phyloP scores from a whole-genome alignment of 2,888 invertebrate species.

The Zelleria hepariella region DNA sequence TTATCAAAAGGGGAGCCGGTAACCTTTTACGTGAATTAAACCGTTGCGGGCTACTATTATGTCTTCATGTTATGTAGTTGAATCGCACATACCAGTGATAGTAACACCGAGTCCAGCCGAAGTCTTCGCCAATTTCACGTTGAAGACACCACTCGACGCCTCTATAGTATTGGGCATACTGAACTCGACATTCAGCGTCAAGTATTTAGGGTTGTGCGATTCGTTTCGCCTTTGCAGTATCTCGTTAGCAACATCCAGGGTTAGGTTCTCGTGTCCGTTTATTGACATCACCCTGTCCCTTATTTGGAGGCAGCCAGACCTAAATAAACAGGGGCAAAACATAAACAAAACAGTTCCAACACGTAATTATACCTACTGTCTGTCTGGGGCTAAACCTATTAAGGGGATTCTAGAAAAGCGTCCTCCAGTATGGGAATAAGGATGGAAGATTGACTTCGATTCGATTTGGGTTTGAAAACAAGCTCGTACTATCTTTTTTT shows the following conservation, averaged over 20 bases:
- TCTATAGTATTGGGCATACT: slow-evolving; percentile 93
- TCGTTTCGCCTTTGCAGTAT: slow-evolving; percentile 71
- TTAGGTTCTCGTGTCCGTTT: slow-evolving; percentile 82
- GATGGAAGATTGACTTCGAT: neutral
- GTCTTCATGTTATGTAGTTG: no score
- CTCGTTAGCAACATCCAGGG: slow-evolving; percentile 73
- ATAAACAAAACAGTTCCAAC: neutral
- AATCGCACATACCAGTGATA: slow-evolving; percentile 83
- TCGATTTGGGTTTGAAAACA: no score
- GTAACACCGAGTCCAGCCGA: slow-evolving; percentile 90
- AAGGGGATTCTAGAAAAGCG: neutral
- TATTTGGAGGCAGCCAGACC: slow-evolving; percentile 81
- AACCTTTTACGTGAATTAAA: no score
- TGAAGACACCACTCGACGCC: slow-evolving; percentile 91
- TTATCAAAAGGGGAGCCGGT: no score
- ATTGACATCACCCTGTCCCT: slow-evolving; percentile 89
- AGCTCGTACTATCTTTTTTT: no score
- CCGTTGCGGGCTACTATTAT: no score
- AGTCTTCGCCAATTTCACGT: slow-evolving; percentile 87
- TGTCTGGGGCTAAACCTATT: neutral
- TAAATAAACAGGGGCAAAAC: slow-evolving; percentile 26
- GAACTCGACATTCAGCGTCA: slow-evolving; percentile 88
- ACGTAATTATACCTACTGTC: neutral
- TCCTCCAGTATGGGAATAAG: neutral
- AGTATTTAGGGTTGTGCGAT: slow-evolving; percentile 73